Conservation (phyloP, 2,797 vertebrate genomes). For the Aselliscus stoliczkanus region DNA sequence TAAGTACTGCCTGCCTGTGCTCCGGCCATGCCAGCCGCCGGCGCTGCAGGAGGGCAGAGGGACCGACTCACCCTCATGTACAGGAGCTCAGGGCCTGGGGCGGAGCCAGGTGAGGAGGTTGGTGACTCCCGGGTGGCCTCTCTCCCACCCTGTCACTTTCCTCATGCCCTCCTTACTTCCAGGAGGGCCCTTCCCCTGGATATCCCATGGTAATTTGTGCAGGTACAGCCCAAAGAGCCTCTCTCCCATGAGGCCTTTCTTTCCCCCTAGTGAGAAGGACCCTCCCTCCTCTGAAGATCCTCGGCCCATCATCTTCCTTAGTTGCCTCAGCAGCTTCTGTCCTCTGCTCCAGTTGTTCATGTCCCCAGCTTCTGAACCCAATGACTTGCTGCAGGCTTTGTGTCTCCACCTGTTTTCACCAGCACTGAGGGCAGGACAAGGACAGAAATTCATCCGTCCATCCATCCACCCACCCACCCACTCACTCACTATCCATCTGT, state of each 20-base stretch:
- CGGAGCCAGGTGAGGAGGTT: no score
- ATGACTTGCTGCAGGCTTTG: neutral
- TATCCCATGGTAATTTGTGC: neutral
- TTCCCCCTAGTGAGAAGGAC: neutral
- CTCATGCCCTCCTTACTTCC: neutral
- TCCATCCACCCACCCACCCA: rapidly evolving
- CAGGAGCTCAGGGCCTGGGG: neutral
- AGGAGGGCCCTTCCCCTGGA: neutral
- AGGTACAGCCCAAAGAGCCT: neutral
- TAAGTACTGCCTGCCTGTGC: rapidly evolving
- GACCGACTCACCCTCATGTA: rapidly evolving
- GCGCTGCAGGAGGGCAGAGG: no score
- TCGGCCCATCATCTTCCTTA: neutral
- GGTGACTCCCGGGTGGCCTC: no score
- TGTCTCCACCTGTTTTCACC: neutral
- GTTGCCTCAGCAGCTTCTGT: neutral
- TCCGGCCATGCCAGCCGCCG: neutral
- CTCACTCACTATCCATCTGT: no score
- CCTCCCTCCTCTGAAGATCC: neutral
- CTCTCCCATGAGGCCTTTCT: neutral
- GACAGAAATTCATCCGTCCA: no score
- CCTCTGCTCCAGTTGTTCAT: neutral
- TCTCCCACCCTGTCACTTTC: neutral
- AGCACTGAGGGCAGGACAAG: neutral
- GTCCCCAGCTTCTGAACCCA: neutral